Base-by-base conservation (phyloP, 1,140 invertebrate genomes). In the Grapholita molesta region DNA sequence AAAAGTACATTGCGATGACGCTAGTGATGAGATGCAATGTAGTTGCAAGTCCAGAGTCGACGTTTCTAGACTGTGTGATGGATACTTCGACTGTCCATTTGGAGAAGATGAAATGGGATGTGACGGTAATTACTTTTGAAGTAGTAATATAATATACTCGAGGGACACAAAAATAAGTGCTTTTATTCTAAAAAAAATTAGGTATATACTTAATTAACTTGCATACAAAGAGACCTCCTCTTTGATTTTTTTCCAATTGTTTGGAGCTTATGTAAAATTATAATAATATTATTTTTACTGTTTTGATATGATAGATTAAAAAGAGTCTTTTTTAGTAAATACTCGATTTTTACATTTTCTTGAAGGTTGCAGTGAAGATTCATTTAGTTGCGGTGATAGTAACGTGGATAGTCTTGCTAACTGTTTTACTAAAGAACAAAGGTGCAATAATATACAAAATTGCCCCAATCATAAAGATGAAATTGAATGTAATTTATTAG, bases 21-120 rank as follows among this genome's bases (percentile, higher is more conserved):
- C 94, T 4, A 96, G 95, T 72, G 97, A 98, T 83, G 97, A 98
- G 90, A 88, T 88, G 0, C 92, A 92, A 53, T 98, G 97, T 77
- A 93, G 94, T 2, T 97, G 96, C 75, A 94, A 91, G 68, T 84
- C 94, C 23, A 93, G 96, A 25, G 92, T 97, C 15, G 91, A 92
- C 12, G 91, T 91, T 70, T 85, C 93, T 5, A 93, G 94, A 72
- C 73, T 95, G 0, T 98, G 97, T 85, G 97, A 99, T 89, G 95
- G 96, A 23, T 96, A 95, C 73, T 94, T 94, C 32, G 96, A 97
- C 79, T 97, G 95, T 79, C 95, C 95, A 0, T 92, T 94, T 78
- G 95, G 95, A 6, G 95, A 96, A 90, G 96, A 97, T 79, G 96
- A 97, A 89, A 79, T 94, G 67, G 95, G 94, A 24, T 97, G 96